Evolutionary conservation across 2,888 invertebrate species (phyloP).

Genomic region (Entomobrya proxima): DNA sequence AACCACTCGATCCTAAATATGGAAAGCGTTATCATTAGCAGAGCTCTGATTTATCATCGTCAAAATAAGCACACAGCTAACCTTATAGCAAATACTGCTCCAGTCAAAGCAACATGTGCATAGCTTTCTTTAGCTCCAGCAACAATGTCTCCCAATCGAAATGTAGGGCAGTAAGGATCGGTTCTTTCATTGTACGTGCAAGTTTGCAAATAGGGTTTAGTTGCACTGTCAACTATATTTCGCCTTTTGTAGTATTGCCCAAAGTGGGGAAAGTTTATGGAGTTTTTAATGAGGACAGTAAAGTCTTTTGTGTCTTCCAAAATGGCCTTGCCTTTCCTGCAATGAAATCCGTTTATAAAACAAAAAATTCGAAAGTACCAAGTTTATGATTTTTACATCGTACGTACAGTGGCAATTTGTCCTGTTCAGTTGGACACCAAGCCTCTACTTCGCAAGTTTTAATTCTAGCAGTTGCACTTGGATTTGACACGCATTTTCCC

Average conservation of each 20-base stretch:
- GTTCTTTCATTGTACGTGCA: conserved; percentile 76
- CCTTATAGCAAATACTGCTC: conserved; percentile 78
- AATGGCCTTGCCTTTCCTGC: conserved; percentile 56
- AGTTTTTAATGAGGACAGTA: conserved; percentile 73
- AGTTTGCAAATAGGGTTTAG: conserved; percentile 76
- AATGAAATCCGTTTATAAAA: neutral
- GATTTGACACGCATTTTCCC: conserved; percentile 77
- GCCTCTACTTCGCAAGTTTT: conserved; percentile 77
- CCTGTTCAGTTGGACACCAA: conserved; percentile 79
- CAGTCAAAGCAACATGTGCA: conserved; percentile 63
- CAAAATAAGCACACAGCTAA: too few relatives aligned
- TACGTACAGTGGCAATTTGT: conserved; percentile 75
- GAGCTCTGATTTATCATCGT: too few relatives aligned
- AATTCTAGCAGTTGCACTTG: conserved; percentile 49
- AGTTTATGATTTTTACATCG: neutral
- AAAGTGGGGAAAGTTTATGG: conserved; percentile 71
- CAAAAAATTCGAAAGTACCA: neutral
- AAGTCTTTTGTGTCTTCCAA: conserved; percentile 70
- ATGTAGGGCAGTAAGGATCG: conserved; percentile 78
- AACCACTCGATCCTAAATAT: conserved; percentile 78
- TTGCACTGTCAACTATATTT: conserved; percentile 77
- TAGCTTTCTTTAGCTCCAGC: conserved; percentile 73
- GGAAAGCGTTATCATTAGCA: too few relatives aligned
- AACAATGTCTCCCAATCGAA: conserved; percentile 78
- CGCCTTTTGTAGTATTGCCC: conserved; percentile 71